Evolutionary conservation across 2,888 invertebrate species (phyloP).

Genomic region (Meandrusa payeni): DNA sequence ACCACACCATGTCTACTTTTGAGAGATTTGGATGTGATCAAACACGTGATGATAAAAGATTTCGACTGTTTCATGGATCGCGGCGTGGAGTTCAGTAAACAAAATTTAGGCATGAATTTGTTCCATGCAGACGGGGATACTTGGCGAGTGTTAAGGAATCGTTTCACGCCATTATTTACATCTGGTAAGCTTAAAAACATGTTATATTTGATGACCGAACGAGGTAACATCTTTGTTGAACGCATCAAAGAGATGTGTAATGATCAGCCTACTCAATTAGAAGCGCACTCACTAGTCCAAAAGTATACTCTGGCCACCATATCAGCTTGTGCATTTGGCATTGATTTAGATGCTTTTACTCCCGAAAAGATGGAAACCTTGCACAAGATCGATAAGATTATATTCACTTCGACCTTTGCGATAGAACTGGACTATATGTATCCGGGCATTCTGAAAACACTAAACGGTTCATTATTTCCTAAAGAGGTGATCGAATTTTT

Average conservation of each 20-base stretch:
- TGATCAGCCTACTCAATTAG: no score
- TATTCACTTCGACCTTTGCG: neutral
- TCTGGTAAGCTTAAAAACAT: conserved; percentile 54
- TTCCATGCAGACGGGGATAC: conserved; percentile 48
- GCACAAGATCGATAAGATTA: neutral
- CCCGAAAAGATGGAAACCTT: conserved; percentile 4
- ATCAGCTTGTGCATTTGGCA: conserved; percentile 37
- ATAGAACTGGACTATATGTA: neutral
- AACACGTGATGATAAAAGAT: conserved; percentile 51
- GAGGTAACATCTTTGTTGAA: no score
- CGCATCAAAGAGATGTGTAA: no score
- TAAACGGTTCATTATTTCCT: neutral
- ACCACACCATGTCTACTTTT: conserved; percentile 44
- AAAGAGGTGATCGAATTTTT: neutral
- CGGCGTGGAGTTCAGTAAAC: conserved; percentile 42
- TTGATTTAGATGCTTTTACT: conserved; percentile 27
- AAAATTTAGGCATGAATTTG: conserved; percentile 46
- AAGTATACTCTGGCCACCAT: conserved; percentile 43
- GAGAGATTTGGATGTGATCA: conserved; percentile 51
- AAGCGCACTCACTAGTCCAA: conserved; percentile 29
- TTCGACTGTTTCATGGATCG: conserved; percentile 49
- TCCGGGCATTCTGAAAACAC: neutral
- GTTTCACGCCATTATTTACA: conserved; percentile 50
- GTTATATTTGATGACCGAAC: conserved; percentile 35
- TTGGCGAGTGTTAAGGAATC: conserved; percentile 46